These are phyloP conservation scores for Urosaurus nigricauda DNA, from an alignment of 2,797 vertebrate genomes.

Conservation along the genomic window DNA sequence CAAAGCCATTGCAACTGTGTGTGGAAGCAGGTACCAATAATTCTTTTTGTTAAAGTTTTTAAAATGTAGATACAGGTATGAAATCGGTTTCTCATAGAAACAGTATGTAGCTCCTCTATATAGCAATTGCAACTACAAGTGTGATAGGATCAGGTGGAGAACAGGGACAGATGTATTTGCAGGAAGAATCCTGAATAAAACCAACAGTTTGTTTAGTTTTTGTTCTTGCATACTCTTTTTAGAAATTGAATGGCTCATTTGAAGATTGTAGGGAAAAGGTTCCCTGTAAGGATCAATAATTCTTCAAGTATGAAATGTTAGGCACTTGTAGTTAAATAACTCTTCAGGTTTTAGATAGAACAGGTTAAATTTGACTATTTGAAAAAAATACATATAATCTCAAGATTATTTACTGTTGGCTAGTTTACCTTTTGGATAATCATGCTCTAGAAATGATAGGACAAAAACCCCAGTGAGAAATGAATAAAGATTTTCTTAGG, in stretches of 20 bases:
- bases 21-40: constrained; percentile 91
- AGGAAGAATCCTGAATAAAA: no score
- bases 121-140: no score
- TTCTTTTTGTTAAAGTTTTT: no score
- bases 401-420: not conserved
- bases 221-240: no score
- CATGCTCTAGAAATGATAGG: not conserved
- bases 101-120: no score
- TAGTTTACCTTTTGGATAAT: not conserved
- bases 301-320: not conserved
- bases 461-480: constrained; percentile 3
- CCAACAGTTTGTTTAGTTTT: no score
- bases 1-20: constrained; percentile 98
- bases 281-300: not conserved
- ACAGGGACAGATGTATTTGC: no score
- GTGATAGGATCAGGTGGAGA: no score
- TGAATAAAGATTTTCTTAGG: not conserved
- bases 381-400: not conserved
- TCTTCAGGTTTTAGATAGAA: not conserved
- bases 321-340: constrained; percentile 7
- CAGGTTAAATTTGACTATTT: not conserved
- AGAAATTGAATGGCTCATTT: no score
- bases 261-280: no score
- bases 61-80: no score
- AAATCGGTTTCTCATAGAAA: no score